These are phyloP conservation scores for Andrena dorsata DNA, from an alignment of 2,888 invertebrate species.

Conservation along the genomic window DNA sequence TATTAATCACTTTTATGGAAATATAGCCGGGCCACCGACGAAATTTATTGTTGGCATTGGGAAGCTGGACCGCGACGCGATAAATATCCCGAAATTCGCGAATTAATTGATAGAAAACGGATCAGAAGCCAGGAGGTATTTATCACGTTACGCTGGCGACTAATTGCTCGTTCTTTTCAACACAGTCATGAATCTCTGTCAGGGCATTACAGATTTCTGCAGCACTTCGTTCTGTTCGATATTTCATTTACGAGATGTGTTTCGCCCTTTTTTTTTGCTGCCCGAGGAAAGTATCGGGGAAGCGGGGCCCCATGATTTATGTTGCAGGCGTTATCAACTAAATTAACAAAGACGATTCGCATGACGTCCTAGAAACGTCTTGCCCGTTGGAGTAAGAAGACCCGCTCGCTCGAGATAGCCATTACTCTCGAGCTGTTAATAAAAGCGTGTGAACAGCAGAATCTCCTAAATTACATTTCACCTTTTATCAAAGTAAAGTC, in stretches of 20 bases:
- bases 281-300: constrained; percentile 24
- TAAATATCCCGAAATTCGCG: constrained; percentile 44
- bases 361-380: neutral
- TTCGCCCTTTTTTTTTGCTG: constrained; percentile 10
- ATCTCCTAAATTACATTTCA: constrained; percentile 18
- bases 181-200: constrained; percentile 42
- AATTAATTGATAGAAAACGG: constrained; percentile 55
- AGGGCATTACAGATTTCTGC: constrained; percentile 11
- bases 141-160: constrained; percentile 31
- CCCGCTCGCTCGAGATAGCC: neutral
- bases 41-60: constrained; percentile 31
- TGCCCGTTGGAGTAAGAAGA: neutral
- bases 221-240: constrained; percentile 28
- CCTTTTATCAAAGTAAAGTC: neutral
- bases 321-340: constrained; percentile 5
- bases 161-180: constrained; percentile 48
- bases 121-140: constrained; percentile 47
- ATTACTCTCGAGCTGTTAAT: neutral
- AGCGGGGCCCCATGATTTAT: constrained; percentile 20
- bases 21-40: constrained; percentile 13
- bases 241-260: constrained; percentile 42
- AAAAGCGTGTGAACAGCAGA: neutral
- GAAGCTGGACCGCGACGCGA: constrained; percentile 2
- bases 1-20: constrained; percentile 30
- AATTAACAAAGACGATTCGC: constrained; percentile 26